Percentiles rank a stretch among this genome's conserved stretches.
These are phyloP conservation scores for Leptoclinus maculatus DNA, from an alignment of 2,797 vertebrate species.

Conservation along the genomic window DNA sequence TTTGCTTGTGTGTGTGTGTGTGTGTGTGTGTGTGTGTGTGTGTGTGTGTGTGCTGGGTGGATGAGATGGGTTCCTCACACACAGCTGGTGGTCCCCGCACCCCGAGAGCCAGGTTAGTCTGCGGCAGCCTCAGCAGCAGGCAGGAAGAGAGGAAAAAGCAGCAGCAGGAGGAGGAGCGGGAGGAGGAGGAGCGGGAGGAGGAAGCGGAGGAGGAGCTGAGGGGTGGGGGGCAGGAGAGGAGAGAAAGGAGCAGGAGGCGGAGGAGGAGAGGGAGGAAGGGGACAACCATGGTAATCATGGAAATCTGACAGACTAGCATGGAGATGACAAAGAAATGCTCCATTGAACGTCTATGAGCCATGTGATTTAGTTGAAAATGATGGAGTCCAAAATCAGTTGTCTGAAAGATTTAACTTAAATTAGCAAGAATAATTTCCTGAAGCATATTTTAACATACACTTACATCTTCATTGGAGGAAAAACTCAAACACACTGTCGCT, in stretches of 20 bases:
- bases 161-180: slow-evolving; percentile 64
- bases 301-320: slow-evolving; percentile 65
- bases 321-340: slow-evolving; percentile 62
- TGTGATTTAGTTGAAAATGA: slow-evolving; percentile 44
- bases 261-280: slow-evolving; percentile 45
- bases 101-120: slow-evolving; percentile 70
- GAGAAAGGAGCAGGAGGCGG: slow-evolving; percentile 18
- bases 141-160: slow-evolving; percentile 71
- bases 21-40: slow-evolving; percentile 2
- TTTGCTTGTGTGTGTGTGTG: slow-evolving; percentile 1
- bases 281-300: slow-evolving; percentile 71
- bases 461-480: not conserved
- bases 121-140: slow-evolving; percentile 67
- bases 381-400: slow-evolving; percentile 29
- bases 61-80: slow-evolving; percentile 74
- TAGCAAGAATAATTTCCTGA: slow-evolving; percentile 29
- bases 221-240: slow-evolving; percentile 23
- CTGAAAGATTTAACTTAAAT: slow-evolving; percentile 38
- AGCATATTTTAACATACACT: slow-evolving; percentile 23
- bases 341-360: slow-evolving; percentile 36
- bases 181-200: slow-evolving; percentile 58
- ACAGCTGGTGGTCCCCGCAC: slow-evolving; percentile 71
- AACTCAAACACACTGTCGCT: not conserved
- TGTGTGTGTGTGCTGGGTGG: slow-evolving; percentile 34
- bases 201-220: slow-evolving; percentile 59